phyloP scores from a whole-genome alignment of 2,888 invertebrate genomes.

The Azorinus chamasolen region DNA sequence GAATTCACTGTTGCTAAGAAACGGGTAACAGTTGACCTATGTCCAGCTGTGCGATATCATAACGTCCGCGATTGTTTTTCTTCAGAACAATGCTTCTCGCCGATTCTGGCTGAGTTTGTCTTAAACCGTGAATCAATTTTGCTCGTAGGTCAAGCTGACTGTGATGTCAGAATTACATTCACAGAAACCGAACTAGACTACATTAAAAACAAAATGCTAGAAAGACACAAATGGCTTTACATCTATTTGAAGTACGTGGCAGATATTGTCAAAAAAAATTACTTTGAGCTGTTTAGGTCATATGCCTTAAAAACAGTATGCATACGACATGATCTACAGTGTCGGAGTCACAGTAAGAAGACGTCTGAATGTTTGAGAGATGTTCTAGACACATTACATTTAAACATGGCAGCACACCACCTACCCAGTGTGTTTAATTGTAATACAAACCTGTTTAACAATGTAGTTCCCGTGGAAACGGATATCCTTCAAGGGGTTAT shows the following conservation, averaged over 20 bases:
- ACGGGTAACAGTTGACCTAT: conserved; percentile 6
- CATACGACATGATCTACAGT: conserved; percentile 5
- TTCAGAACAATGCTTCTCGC: not conserved
- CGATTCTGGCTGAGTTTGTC: not conserved
- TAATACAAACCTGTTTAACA: too few relatives aligned
- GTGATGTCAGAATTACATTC: conserved; percentile 2
- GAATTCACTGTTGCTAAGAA: not conserved
- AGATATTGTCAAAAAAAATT: not conserved
- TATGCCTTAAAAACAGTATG: conserved; percentile 13
- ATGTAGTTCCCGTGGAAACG: too few relatives aligned
- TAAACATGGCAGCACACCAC: too few relatives aligned
- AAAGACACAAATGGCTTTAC: conserved; percentile 2
- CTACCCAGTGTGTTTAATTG: too few relatives aligned
- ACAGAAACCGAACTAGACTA: conserved; percentile 23
- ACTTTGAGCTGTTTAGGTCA: not conserved
- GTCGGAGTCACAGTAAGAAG: not conserved
- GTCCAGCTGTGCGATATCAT: conserved; percentile 9
- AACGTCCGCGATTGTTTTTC: not conserved
- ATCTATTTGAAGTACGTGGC: conserved; percentile 1
- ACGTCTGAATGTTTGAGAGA: too few relatives aligned
- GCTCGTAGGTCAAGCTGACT: not conserved
- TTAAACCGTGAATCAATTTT: not conserved
- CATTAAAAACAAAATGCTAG: conserved; percentile 9
- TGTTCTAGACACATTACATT: too few relatives aligned
- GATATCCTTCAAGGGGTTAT: too few relatives aligned